A percentile compares a stretch with the other conserved stretches of the same genome.
phyloP scores from a whole-genome alignment of 2,888 invertebrate genomes.

The Drosophila histrio region DNA sequence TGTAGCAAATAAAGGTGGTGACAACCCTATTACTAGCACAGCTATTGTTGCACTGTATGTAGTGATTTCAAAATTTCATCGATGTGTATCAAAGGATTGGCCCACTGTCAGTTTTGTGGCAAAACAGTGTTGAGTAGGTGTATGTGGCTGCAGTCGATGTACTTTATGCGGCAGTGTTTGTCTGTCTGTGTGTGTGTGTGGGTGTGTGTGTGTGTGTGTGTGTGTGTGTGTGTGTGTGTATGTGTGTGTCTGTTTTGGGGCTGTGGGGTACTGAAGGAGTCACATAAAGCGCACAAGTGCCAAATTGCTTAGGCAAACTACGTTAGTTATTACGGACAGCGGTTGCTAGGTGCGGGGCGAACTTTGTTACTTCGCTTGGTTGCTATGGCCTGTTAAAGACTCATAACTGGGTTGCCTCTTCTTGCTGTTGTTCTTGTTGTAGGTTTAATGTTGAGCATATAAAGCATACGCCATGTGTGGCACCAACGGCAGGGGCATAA shows the following conservation, averaged over 20 bases:
- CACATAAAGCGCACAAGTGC: constrained; percentile 67
- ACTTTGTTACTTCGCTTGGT: constrained; percentile 49
- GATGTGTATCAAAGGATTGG: constrained; percentile 24
- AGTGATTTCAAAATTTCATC: constrained; percentile 21
- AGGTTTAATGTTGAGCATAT: constrained; percentile 51
- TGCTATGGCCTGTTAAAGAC: constrained; percentile 70
- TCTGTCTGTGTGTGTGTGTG: not conserved
- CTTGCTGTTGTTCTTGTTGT: constrained; percentile 3
- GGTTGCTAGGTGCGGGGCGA: constrained; percentile 36
- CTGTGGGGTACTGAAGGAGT: not conserved
- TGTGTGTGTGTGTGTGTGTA: not conserved
- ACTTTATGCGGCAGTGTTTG: not conserved
- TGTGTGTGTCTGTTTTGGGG: too few relatives aligned
- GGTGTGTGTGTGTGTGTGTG: not conserved
- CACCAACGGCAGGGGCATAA: constrained; percentile 35
- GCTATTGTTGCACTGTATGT: constrained; percentile 1
- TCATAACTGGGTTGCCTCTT: constrained; percentile 51
- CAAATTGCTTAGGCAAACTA: constrained; percentile 74
- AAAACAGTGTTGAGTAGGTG: not conserved
- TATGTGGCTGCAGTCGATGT: constrained; percentile 6
- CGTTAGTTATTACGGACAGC: constrained; percentile 65
- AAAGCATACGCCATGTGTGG: constrained; percentile 64
- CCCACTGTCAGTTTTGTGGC: constrained; percentile 34
- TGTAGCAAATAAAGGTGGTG: too few relatives aligned
- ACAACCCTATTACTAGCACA: too few relatives aligned